phyloP scores from a whole-genome alignment of 2,888 invertebrate genomes.

The Crioceris asparagi region DNA sequence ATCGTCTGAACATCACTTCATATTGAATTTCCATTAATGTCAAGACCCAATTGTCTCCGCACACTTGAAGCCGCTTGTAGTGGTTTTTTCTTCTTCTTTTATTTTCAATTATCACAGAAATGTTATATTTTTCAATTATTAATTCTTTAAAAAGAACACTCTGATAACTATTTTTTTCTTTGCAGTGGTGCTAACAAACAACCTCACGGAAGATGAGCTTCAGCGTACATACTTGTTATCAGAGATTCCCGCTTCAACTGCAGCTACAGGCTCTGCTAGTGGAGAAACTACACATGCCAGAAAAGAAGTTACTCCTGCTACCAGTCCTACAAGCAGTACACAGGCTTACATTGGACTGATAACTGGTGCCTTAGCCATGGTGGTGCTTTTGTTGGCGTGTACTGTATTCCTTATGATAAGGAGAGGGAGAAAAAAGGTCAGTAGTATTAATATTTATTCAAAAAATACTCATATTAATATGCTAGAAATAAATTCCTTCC shows the following conservation, averaged over 20 bases:
- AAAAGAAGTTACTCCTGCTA: conserved; percentile 47
- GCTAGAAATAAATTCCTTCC: no score
- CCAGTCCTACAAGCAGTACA: conserved; percentile 45
- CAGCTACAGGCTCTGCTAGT: conserved; percentile 31
- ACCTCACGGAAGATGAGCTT: conserved; percentile 48
- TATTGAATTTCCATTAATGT: no score
- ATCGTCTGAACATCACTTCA: no score
- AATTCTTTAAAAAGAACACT: no score
- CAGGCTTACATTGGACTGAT: conserved; percentile 52
- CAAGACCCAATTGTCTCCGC: no score
- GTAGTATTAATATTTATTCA: no score
- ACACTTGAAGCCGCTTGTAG: no score
- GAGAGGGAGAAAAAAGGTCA: conserved; percentile 46
- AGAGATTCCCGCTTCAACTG: conserved; percentile 32
- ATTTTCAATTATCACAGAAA: no score
- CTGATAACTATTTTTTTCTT: no score
- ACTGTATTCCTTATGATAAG: conserved; percentile 54
- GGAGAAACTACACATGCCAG: conserved; percentile 42
- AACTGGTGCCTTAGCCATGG: conserved; percentile 55
- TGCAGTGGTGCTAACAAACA: conserved; percentile 46
- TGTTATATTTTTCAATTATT: no score
- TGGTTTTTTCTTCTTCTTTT: no score
- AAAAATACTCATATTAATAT: no score
- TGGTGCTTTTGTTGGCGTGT: conserved; percentile 53
- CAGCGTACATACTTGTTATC: conserved; percentile 52